Percentiles rank a stretch among this genome's conserved stretches.
Conservation (phyloP, 2,888 invertebrate species). For the Antitype chi region DNA sequence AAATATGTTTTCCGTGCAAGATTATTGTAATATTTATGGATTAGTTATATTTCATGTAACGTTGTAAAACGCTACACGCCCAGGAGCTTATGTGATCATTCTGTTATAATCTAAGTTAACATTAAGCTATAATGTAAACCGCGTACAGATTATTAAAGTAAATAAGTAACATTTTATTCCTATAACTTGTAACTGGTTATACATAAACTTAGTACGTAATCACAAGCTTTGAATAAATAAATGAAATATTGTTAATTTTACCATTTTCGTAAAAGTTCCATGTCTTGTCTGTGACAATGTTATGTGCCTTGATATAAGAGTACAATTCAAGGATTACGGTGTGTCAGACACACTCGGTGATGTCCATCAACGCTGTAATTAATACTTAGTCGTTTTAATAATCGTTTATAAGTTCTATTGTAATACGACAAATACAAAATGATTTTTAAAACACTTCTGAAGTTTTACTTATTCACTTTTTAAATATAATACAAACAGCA, state of each 20-base stretch:
- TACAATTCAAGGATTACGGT: conserved; percentile 65
- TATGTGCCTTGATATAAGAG: conserved; percentile 69
- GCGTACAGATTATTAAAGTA: conserved; percentile 58
- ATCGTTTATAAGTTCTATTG: conserved; percentile 71
- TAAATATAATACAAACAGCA: neutral
- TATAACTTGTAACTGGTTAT: conserved; percentile 57
- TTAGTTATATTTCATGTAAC: conserved; percentile 76
- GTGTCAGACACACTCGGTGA: conserved; percentile 64
- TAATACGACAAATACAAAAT: conserved; percentile 79
- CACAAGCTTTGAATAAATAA: conserved; percentile 50
- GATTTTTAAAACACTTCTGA: conserved; percentile 67
- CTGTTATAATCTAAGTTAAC: conserved; percentile 71
- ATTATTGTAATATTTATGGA: conserved; percentile 79
- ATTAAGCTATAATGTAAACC: conserved; percentile 56
- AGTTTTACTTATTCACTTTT: conserved; percentile 58
- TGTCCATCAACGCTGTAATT: conserved; percentile 63
- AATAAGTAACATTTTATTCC: conserved; percentile 39
- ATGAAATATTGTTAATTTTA: conserved; percentile 53
- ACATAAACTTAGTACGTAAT: conserved; percentile 59
- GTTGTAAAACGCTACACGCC: conserved; percentile 78
- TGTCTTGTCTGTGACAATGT: conserved; percentile 67
- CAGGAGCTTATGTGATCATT: conserved; percentile 85
- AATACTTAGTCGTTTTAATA: conserved; percentile 71
- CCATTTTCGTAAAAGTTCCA: conserved; percentile 52
- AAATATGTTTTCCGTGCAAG: conserved; percentile 72